Base-by-base conservation (phyloP, 2,888 invertebrate species). In the Hyposoter dolosus region DNA sequence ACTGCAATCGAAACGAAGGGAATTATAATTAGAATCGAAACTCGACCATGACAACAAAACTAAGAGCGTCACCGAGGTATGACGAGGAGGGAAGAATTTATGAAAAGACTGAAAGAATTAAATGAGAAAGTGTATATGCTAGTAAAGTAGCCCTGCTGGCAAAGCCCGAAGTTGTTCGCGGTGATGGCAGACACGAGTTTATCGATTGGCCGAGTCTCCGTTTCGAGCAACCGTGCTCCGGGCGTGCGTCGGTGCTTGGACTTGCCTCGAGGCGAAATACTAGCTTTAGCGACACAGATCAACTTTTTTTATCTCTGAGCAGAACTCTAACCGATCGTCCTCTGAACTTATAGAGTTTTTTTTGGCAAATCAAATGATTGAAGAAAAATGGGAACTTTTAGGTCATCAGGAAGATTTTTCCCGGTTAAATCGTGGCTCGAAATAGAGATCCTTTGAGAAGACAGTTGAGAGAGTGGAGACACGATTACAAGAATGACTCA, bases 401-500 rank as follows among this genome's bases (percentile, higher is more conserved):
- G 32, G 68, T 53, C 35, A 35, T 53, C 35, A 35, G 35, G 6
- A 35, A 35, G 4, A 35, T 35, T 3, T 35, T 35, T 35, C 3
- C 35, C 35, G 28, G 1, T 28, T 28, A 28, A 28, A 40, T 40
- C 40, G 10, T 40, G 40, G 9, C 40, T 40, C 35, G 9, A 45
- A 63, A n/a, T 10, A 7, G 47, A 60, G 74, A 56, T 60, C 12
- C 5, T 60, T 78, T n/a, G 9, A 87, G 88, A 89, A 90, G 28
- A 28, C 28, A 89, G 89, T 88, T 88, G 89, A 91, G 90, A 90
- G 91, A 88, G 9, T 10, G 40, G 89, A 90, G 85, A 76, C 83
- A 85, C 92, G 92, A 92, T 92, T 92, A 92, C 92, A 90, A 91
- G 91, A 92, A 91, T 92, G 92, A 92, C 92, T 92, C 92, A 92